phyloP scores from a whole-genome alignment of 64 coral and sea anemone genomes.

The Cladopsammia gracilis region DNA sequence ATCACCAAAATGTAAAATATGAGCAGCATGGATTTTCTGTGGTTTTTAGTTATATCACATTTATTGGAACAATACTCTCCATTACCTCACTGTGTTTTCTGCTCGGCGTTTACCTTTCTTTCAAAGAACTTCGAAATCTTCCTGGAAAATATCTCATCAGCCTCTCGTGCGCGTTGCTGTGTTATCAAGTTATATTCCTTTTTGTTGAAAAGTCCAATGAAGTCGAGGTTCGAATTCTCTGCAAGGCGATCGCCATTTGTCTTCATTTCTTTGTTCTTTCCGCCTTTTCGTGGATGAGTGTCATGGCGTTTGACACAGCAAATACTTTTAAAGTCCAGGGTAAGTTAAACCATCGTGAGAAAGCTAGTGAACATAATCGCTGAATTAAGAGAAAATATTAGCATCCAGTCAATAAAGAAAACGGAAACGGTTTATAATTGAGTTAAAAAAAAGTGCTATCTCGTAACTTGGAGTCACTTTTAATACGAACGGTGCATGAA shows the following conservation, averaged over 20 bases:
- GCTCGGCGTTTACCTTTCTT: background rate
- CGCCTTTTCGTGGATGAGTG: slow-evolving; percentile 24
- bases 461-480: no score
- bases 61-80: background rate
- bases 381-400: no score
- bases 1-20: no score
- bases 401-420: no score
- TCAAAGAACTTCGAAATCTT: slow-evolving; percentile 17
- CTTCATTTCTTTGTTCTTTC: slow-evolving; percentile 22
- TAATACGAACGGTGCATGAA: no score
- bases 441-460: no score
- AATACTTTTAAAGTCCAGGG: slow-evolving; percentile 3
- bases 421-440: no score
- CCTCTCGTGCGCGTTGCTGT: slow-evolving; percentile 14
- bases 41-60: background rate
- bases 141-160: slow-evolving; percentile 44
- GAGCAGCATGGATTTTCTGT: background rate
- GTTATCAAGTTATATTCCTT: slow-evolving; percentile 11
- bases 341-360: background rate
- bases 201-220: background rate
- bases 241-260: slow-evolving; percentile 9
- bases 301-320: slow-evolving; percentile 41
- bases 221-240: background rate
- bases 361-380: no score
- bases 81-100: slow-evolving; percentile 32